These are phyloP conservation scores for Agriotes lineatus DNA, from an alignment of 2,888 invertebrate genomes.

Conservation along the genomic window DNA sequence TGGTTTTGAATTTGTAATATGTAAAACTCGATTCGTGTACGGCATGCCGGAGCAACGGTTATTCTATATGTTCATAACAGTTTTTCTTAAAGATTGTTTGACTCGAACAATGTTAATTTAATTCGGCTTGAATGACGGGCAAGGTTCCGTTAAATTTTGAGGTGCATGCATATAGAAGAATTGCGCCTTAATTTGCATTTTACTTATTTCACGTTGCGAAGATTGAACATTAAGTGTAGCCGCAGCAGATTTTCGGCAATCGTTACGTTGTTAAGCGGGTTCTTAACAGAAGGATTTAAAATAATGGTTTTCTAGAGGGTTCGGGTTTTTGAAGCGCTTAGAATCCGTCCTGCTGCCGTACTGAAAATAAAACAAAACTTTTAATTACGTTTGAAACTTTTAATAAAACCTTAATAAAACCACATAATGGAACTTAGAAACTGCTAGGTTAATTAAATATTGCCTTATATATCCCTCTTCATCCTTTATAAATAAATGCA, in stretches of 20 bases:
- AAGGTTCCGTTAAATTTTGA: constrained; percentile 6
- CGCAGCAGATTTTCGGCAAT: background rate
- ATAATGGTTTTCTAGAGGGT: background rate
- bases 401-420: constrained; percentile 37
- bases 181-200: too few relatives aligned
- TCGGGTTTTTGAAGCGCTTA: constrained; percentile 3
- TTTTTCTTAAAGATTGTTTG: constrained; percentile 3
- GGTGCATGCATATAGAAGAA: background rate
- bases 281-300: background rate
- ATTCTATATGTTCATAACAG: background rate
- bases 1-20: too few relatives aligned
- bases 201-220: background rate
- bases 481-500: constrained; percentile 32
- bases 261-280: background rate
- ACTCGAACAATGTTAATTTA: constrained; percentile 17
- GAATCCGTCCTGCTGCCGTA: background rate
- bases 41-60: background rate
- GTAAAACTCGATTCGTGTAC: background rate
- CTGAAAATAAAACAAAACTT: constrained; percentile 33
- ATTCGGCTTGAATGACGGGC: constrained; percentile 7
- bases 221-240: background rate
- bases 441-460: constrained; percentile 31
- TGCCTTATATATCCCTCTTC: constrained; percentile 26
- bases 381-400: constrained; percentile 36
- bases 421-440: constrained; percentile 31